Evolutionary conservation across 2,113 vertebrate species (phyloP).

Genomic region (Junco hyemalis): DNA sequence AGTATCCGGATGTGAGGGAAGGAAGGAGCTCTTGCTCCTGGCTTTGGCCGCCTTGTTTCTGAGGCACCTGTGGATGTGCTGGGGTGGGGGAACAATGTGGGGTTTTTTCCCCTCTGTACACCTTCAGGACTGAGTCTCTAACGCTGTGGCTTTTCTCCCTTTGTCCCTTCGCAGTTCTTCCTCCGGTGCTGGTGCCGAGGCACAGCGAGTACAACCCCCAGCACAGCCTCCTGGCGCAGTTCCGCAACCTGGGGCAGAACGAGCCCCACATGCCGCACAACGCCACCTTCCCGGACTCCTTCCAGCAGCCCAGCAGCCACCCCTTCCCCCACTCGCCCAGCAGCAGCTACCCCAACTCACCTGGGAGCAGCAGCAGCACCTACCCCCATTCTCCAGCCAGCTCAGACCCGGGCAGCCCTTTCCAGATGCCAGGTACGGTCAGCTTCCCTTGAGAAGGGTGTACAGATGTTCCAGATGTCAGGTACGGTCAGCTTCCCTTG

Average conservation of each 20-base stretch:
- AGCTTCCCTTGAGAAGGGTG: neutral
- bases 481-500: too few species aligned
- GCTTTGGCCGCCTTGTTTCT: neutral
- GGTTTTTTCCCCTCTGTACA: neutral
- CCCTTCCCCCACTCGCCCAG: conserved; percentile 83
- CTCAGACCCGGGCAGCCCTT: conserved; percentile 94
- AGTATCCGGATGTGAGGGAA: neutral
- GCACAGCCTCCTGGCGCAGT: conserved; percentile 95
- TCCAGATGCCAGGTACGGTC: conserved; percentile 93
- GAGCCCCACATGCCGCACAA: conserved; percentile 98
- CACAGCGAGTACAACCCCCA: conserved; percentile 99
- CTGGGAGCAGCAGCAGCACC: conserved; percentile 90
- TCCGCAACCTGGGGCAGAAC: conserved; percentile 91
- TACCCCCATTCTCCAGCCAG: conserved; percentile 95
- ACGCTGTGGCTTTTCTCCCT: neutral
- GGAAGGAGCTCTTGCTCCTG: neutral
- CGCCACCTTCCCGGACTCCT: conserved; percentile 93
- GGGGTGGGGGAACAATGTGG: neutral
- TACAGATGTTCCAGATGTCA: too few species aligned
- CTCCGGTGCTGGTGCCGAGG: conserved; percentile 95
- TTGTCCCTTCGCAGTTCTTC: conserved; percentile 81
- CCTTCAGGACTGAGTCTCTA: neutral
- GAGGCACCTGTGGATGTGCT: neutral
- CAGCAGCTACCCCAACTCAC: conserved; percentile 94
- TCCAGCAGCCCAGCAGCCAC: conserved; percentile 83